Base-by-base conservation (phyloP, 2,113 vertebrate species). In the Phyllostomus hastatus region DNA sequence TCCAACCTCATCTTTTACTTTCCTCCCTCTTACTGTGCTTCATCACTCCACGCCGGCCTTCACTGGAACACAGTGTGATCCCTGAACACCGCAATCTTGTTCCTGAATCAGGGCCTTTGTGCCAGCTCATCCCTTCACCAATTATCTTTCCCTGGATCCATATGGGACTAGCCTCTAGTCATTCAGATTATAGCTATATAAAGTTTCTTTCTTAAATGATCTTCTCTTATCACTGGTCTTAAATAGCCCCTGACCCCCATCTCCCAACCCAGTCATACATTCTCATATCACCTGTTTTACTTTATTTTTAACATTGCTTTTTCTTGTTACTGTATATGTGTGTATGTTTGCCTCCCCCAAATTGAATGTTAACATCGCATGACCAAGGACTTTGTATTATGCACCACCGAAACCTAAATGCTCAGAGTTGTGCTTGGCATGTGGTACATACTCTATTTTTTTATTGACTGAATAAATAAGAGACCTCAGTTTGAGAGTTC, bases 251-350 rank as follows among this genome's bases (percentile, higher is more conserved):
- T 88, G 64, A 88, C 28, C 46, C 46, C 83, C 16, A 52, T 66
- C 10, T 14, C 19, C 54, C 66, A 70, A 84, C 54, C 10, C 59
- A 38, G 7, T 73, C n/a, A 80, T 33, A 84, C 54, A 85, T 73
- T 84, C 22, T 94, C 38, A 79, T 8, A 43, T 83, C 43, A 72
- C 46, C 43, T 61, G 22, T 67, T 92, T 88, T 59, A 73, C 64
- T 90, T 89, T 89, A 73, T 88, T 92, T 80, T 83, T 83, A 76
- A 57, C 10, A n/a, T 22, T 81, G 67, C 72, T 87, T 92, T 92
- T 82, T 82, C 64, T 69, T 90, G 22, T 83, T 95, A 31, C 81
- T 57, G 61, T 59, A 22, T 88, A 31, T 80, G 4, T 85, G 31
- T 72, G 3, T 72, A 2, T 73, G 22, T 90, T 11, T 73, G 7